Percentiles rank a stretch among this genome's conserved stretches.
Evolutionary conservation across 1,140 invertebrate species (phyloP).

Genomic region (Drosophila jambulina): DNA sequence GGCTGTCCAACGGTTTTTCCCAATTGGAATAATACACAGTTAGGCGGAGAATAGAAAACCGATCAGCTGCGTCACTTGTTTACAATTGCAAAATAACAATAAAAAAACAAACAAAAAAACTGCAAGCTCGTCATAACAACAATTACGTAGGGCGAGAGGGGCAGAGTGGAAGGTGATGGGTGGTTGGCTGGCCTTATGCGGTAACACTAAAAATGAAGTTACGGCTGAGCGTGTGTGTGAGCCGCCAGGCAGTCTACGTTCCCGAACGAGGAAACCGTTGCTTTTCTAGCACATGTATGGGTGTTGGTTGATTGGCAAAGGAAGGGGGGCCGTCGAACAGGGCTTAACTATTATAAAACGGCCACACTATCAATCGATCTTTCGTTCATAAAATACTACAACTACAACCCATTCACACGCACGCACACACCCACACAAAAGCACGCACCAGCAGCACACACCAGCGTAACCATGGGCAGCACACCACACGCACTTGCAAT

Average conservation of each 20-base stretch:
- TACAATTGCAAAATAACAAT: slow-evolving; percentile 59
- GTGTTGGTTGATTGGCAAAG: slow-evolving; percentile 3
- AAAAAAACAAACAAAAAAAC: slow-evolving; percentile 28
- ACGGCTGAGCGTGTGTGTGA: slow-evolving; percentile 19
- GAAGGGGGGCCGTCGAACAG: slow-evolving; percentile 9
- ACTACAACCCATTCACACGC: slow-evolving; percentile 54
- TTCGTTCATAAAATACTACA: slow-evolving; percentile 62
- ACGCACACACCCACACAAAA: slow-evolving; percentile 42
- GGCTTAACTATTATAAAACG: slow-evolving; percentile 39
- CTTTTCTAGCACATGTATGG: slow-evolving; percentile 22
- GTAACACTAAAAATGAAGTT: slow-evolving; percentile 72
- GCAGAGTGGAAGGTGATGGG: slow-evolving; percentile 3
- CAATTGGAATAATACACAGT: slow-evolving; percentile 22
- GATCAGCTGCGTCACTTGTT: slow-evolving; percentile 61
- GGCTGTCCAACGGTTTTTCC: slow-evolving; percentile 7
- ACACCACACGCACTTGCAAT: slow-evolving; percentile 25
- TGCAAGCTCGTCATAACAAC: slow-evolving; percentile 57
- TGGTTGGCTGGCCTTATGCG: slow-evolving; percentile 50
- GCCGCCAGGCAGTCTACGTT: slow-evolving; percentile 73
- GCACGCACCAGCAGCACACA: slow-evolving; percentile 50
- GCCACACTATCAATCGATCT: slow-evolving; percentile 60
- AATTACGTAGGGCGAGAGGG: slow-evolving; percentile 38
- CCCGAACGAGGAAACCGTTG: slow-evolving; percentile 60
- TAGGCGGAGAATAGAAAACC: slow-evolving; percentile 16
- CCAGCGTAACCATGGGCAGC: slow-evolving; percentile 16